Evolutionary conservation across 1,140 invertebrate genomes (phyloP), one percentile per base, ranked within the genome.

Genomic region (Caenorhabditis briggsae): DNA sequence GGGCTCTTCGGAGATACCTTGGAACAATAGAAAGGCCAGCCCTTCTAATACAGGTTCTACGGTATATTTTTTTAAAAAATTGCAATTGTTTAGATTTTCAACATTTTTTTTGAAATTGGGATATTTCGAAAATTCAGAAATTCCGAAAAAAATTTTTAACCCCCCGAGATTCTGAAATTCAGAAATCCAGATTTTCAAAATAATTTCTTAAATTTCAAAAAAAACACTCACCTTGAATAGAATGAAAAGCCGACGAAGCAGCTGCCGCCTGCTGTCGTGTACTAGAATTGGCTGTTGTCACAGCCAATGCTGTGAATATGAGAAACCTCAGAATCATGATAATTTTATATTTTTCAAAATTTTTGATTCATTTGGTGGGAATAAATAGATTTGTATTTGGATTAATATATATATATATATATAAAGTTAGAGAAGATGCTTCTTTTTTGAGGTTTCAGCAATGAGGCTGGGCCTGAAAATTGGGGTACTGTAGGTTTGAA

Each of bases 261-360:
- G 61, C 2, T 0, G 61, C 23, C 1, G 61, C 23, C 70, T 78
- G 70, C 25, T 78, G 70, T 14, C 70, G 43, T 7, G 70, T 78
- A 50, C 70, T 78, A n/a, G 70, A 50, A 50, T 78, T 50, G 70
- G 46, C 70, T 12, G 9, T 50, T 43, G 43, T 50, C 33, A 78
- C 70, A 53, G 70, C 70, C 20, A 78, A 25, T 5, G 70, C 70
- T 53, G 70, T 78, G 70, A 78, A 78, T 12, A 78, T 78, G 70
- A 78, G 70, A 48, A 78, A 50, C 70, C 70, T 78, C 46, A 78
- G 46, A 23, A 78, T 78, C 70, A 78, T 61, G 20, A 53, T 23
- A 53, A 23, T 12, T 2, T 11, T 5, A 14, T 78, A 14, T n/a
- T 18, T 20, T 53, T 50, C 46, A 11, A 11, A 18, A 23, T 18